Conservation (phyloP, 2,113 vertebrate species). For the Lathamus discolor region DNA sequence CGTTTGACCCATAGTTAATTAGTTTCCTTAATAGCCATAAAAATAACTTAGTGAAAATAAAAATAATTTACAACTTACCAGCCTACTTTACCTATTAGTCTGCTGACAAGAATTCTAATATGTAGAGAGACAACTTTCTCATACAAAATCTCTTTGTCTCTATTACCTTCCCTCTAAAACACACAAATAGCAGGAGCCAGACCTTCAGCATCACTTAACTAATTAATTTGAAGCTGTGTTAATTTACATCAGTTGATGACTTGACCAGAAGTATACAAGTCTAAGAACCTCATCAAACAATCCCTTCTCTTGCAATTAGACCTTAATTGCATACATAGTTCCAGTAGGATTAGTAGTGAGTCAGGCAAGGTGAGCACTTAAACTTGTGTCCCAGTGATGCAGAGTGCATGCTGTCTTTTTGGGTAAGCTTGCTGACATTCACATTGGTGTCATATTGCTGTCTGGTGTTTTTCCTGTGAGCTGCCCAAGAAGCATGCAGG, state of each 20-base stretch:
- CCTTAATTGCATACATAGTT: background rate
- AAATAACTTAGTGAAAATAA: background rate
- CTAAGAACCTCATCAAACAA: background rate
- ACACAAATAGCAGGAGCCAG: background rate
- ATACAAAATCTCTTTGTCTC: background rate
- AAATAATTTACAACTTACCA: background rate
- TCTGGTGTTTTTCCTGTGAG: background rate
- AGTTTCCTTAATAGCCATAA: background rate
- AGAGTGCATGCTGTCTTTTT: accelerated
- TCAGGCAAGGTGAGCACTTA: background rate
- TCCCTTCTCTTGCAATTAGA: background rate
- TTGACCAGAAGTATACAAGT: background rate
- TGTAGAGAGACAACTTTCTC: background rate
- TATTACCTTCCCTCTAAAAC: background rate
- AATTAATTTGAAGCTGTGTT: conserved; percentile 2
- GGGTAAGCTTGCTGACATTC: background rate
- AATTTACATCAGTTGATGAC: background rate
- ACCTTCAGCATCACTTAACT: background rate
- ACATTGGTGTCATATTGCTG: background rate
- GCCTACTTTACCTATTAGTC: background rate
- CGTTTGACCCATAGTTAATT: background rate
- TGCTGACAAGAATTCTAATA: background rate
- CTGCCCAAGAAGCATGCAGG: background rate
- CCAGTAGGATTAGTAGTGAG: background rate
- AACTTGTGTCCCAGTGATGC: background rate